phyloP scores from a whole-genome alignment of 2,888 invertebrate genomes.

The Odontocerum albicorne region DNA sequence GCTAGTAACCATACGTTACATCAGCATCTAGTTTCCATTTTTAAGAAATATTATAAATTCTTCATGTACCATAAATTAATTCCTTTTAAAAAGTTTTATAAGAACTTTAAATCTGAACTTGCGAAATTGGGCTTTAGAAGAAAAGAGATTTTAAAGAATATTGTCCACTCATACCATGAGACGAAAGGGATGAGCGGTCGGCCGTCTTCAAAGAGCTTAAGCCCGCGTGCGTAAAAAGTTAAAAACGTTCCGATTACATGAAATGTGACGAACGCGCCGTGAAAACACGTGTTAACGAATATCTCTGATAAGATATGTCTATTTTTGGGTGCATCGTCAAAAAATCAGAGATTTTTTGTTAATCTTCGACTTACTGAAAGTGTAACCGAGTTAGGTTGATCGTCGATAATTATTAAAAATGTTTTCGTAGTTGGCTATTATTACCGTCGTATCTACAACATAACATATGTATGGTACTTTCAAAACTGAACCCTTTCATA shows the following conservation, averaged over 20 bases:
- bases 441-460: no score
- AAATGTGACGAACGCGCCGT: conserved; percentile 31
- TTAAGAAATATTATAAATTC: no score
- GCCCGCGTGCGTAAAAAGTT: not conserved
- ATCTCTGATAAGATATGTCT: conserved; percentile 1
- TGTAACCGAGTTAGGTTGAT: not conserved
- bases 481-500: not conserved
- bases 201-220: conserved; percentile 17
- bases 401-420: no score
- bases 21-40: no score
- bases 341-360: conserved; percentile 19
- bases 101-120: no score
- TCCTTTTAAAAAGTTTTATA: no score
- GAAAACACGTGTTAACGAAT: conserved; percentile 34
- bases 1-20: no score
- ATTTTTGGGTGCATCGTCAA: conserved; percentile 23
- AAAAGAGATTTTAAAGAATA: conserved; percentile 2
- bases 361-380: not conserved
- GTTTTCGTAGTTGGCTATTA: no score
- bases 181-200: conserved; percentile 10
- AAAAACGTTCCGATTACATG: conserved; percentile 20
- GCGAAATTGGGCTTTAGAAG: no score
- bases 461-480: no score
- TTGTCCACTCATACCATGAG: conserved; percentile 26
- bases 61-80: no score